A percentile compares a stretch with the other conserved stretches of the same genome.
Evolutionary conservation across 2,888 invertebrate species (phyloP).

Genomic region (Athripsodes cinereus): DNA sequence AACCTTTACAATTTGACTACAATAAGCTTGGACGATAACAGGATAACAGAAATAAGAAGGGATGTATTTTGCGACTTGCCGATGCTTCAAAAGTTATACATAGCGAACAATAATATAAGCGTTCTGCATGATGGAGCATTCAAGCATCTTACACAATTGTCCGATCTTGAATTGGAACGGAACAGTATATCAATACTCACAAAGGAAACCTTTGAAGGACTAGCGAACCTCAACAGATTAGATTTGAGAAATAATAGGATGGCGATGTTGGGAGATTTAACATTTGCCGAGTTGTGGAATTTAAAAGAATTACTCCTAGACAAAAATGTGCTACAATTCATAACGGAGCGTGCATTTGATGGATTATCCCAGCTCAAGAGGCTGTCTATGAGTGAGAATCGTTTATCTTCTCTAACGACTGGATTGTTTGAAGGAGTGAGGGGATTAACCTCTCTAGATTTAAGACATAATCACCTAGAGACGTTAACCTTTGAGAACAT

Average conservation of each 20-base stretch:
- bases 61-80: conserved; percentile 71
- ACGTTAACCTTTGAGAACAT: conserved; percentile 70
- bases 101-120: conserved; percentile 82
- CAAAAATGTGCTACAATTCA: conserved; percentile 61
- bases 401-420: conserved; percentile 62
- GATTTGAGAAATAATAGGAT: conserved; percentile 70
- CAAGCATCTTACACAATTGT: conserved; percentile 63
- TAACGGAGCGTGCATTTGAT: conserved; percentile 70
- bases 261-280: conserved; percentile 70
- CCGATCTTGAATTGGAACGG: conserved; percentile 71
- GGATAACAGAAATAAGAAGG: conserved; percentile 65
- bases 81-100: conserved; percentile 61
- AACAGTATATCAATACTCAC: conserved; percentile 72
- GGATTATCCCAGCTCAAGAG: conserved; percentile 66
- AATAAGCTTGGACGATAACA: conserved; percentile 68
- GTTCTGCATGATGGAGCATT: conserved; percentile 82
- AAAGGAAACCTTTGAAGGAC: conserved; percentile 67
- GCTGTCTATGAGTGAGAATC: conserved; percentile 68
- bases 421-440: conserved; percentile 66
- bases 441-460: conserved; percentile 64
- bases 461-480: conserved; percentile 69
- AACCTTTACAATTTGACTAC: conserved; percentile 65
- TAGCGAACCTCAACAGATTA: conserved; percentile 64
- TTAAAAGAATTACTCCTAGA: conserved; percentile 64
- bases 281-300: conserved; percentile 71